Evolutionary conservation across 1,140 invertebrate genomes (phyloP), one percentile per base, ranked within the genome.

Genomic region (Drosophila rhopaloa): DNA sequence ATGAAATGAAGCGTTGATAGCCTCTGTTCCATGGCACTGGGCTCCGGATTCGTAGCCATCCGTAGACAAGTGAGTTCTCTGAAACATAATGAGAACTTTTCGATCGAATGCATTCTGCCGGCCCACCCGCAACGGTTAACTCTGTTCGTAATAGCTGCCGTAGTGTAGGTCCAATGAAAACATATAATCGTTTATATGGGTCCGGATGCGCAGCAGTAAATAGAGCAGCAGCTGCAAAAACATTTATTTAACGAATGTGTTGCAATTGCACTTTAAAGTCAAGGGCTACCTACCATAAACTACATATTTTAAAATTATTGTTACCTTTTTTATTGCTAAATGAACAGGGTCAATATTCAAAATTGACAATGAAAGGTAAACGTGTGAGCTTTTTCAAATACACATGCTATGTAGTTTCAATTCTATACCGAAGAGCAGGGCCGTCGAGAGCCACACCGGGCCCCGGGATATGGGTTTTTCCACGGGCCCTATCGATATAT

Each of bases 51-150:
- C 41, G 24, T 44, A 27, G 14, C 63, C 32, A 47, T 47, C 16
- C 43, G 43, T 46, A 46, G n/a, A 10, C 43, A 54, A 24, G 43
- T 40, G 16, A 38, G 60, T 61, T 50, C 50, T 76, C 46, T 40
- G 70, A 74, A 79, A 82, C 83, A 88, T 88, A 88, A 88, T 88
- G 83, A 88, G 88, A 88, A 88, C 67, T 88, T 88, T 88, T 86
- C 83, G 83, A 88, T 88, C 83, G 83, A 88, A 80, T 88, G 83
- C 83, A 88, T 77, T 88, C 75, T 59, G 55, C 61, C 58, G 54
- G 59, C 68, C 79, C 24, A 70, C 65, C 35, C 56, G 51, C 48
- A 43, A 59, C 65, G 48, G 14, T 48, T 47, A 35, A 61, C 40
- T 71, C 40, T 71, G 46, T 19, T 57, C 19, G 19, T 41, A 41